These are phyloP conservation scores for Pollachius pollachius DNA, from an alignment of 2,113 vertebrate genomes.

Conservation along the genomic window DNA sequence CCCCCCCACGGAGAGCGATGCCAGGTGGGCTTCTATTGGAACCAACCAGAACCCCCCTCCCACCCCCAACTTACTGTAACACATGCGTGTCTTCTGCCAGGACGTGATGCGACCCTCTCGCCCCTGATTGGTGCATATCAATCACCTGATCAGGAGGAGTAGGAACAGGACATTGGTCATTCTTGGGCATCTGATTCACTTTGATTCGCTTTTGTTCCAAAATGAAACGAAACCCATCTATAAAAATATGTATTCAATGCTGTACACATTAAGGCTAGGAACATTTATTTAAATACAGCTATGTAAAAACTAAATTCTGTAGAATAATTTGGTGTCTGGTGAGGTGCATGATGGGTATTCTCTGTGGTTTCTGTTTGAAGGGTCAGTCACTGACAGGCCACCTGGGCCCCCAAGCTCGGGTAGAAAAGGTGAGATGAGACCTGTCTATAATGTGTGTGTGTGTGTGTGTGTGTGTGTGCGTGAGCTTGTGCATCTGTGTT, in stretches of 20 bases:
- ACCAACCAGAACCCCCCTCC: too few species aligned
- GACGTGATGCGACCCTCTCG: too few species aligned
- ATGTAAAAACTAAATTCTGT: too few species aligned
- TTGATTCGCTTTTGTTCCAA: background rate
- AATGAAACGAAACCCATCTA: background rate
- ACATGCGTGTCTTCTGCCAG: too few species aligned
- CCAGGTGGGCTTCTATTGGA: background rate
- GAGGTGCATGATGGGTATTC: too few species aligned
- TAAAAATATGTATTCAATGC: too few species aligned
- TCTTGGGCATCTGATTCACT: too few species aligned
- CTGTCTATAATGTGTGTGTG: conserved; percentile 55
- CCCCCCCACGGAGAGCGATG: background rate
- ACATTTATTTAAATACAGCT: too few species aligned
- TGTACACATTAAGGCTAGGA: too few species aligned
- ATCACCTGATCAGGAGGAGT: background rate
- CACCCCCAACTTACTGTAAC: too few species aligned
- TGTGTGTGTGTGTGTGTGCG: conserved; percentile 19
- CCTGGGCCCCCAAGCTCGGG: conserved; percentile 88
- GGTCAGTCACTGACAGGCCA: conserved; percentile 95
- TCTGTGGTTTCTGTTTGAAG: conserved; percentile 67
- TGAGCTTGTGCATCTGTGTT: background rate
- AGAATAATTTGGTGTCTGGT: too few species aligned
- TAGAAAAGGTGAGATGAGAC: conserved; percentile 96
- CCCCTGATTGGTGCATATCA: too few species aligned
- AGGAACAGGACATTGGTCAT: background rate